Conservation (phyloP, 2,113 vertebrate species). For the Furnarius figulus region DNA sequence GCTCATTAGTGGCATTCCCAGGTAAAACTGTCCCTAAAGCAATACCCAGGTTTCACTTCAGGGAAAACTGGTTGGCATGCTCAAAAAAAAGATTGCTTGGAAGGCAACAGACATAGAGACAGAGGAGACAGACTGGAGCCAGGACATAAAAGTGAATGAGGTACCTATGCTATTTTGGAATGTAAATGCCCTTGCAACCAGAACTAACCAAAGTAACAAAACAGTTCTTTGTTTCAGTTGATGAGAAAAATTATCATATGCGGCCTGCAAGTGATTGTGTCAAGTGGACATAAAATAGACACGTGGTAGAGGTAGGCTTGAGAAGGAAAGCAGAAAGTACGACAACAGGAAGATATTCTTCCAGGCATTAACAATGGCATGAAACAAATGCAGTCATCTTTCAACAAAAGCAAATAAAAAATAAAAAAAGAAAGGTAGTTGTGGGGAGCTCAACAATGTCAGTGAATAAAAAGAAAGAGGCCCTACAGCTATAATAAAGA, state of each 20-base stretch:
- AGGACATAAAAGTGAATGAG: neutral
- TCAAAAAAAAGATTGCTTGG: neutral
- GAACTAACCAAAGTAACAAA: neutral
- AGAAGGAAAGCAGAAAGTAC: neutral
- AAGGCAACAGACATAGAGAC: neutral
- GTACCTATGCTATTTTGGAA: neutral
- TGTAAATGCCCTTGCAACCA: neutral
- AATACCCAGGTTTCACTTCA: neutral
- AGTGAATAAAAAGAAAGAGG: neutral
- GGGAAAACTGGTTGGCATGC: neutral
- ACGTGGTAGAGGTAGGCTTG: neutral
- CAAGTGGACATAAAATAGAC: neutral
- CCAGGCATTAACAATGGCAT: neutral
- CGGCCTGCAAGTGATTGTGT: neutral
- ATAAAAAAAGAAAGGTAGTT: neutral
- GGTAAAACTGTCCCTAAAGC: neutral
- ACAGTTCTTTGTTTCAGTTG: neutral
- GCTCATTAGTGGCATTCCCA: neutral
- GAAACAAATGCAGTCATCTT: neutral
- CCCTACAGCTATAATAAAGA: neutral
- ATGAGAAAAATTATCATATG: neutral
- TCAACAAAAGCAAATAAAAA: neutral
- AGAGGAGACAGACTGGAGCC: neutral
- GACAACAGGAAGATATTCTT: neutral
- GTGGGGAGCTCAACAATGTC: neutral